Percentiles rank a stretch among this genome's conserved stretches.
These are phyloP conservation scores for Acleris sparsana DNA, from an alignment of 2,888 invertebrate genomes.

Conservation along the genomic window DNA sequence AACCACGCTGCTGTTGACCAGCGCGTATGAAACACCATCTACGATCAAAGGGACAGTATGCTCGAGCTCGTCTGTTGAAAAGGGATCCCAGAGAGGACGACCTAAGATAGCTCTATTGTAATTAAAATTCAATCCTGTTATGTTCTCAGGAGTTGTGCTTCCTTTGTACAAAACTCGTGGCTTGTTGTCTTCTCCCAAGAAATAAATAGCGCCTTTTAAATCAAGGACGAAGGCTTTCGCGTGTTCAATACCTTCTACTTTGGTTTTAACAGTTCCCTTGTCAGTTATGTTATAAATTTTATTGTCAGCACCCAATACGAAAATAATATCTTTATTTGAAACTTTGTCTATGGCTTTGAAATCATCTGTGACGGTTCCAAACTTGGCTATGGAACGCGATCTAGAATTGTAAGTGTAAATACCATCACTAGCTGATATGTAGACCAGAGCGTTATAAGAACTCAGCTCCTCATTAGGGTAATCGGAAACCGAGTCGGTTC, in stretches of 20 bases:
- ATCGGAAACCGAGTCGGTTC: constrained; percentile 9
- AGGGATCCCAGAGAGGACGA: not conserved
- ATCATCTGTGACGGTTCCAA: constrained; percentile 13
- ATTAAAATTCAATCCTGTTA: constrained; percentile 14
- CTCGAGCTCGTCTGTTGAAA: not conserved
- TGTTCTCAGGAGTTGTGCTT: not conserved
- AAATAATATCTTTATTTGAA: constrained; percentile 3
- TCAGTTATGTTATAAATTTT: constrained; percentile 15
- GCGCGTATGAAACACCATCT: constrained; percentile 6
- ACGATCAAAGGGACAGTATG: constrained; percentile 5
- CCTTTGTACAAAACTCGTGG: constrained; percentile 1
- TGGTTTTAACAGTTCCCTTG: constrained; percentile 7
- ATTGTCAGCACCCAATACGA: not conserved
- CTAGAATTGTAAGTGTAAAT: constrained; percentile 13
- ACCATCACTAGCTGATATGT: constrained; percentile 10
- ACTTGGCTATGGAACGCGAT: not conserved
- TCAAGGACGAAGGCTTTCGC: constrained; percentile 17
- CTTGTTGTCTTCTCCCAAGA: constrained; percentile 8
- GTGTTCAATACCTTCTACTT: constrained; percentile 7
- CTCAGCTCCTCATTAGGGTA: not conserved
- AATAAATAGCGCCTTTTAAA: constrained; percentile 4
- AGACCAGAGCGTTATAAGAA: not conserved
- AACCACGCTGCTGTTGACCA: not conserved
- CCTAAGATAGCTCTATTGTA: not conserved
- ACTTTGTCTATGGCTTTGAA: constrained; percentile 22